Conservation (phyloP, 2,797 vertebrate species). For the Acropternis orthonyx region DNA sequence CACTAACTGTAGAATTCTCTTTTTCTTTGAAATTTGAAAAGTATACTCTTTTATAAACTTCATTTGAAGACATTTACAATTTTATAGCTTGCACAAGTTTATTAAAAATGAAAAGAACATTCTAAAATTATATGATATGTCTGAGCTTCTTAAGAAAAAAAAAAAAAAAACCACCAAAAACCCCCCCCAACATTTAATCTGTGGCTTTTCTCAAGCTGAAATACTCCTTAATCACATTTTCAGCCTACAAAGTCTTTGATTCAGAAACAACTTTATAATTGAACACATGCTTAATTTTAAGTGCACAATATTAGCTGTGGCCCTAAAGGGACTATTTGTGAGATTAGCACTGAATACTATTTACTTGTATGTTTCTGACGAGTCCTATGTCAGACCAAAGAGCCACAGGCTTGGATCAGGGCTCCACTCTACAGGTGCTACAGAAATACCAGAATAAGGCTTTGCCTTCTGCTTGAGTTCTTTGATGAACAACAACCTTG, state of each 20-base stretch:
- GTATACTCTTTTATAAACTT: neutral
- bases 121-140: constrained; percentile 33
- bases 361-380: neutral
- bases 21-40: constrained; percentile 54
- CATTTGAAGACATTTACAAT: constrained; percentile 40
- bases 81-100: constrained; percentile 19
- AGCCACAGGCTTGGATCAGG: neutral
- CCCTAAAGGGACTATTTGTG: constrained; percentile 27
- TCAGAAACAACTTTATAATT: constrained; percentile 27
- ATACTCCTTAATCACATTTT: constrained; percentile 25
- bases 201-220: neutral
- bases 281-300: constrained; percentile 29
- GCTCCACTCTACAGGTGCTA: constrained; percentile 12
- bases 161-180: no score
- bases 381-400: constrained; percentile 3
- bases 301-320: neutral
- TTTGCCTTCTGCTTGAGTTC: neutral
- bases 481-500: constrained; percentile 26
- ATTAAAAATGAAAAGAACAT: constrained; percentile 52
- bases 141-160: neutral
- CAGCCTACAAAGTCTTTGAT: neutral
- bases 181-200: neutral
- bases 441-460: neutral
- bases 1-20: neutral
- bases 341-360: constrained; percentile 19